phyloP scores from a whole-genome alignment of 2,113 vertebrate species.

The Megalops atlanticus region DNA sequence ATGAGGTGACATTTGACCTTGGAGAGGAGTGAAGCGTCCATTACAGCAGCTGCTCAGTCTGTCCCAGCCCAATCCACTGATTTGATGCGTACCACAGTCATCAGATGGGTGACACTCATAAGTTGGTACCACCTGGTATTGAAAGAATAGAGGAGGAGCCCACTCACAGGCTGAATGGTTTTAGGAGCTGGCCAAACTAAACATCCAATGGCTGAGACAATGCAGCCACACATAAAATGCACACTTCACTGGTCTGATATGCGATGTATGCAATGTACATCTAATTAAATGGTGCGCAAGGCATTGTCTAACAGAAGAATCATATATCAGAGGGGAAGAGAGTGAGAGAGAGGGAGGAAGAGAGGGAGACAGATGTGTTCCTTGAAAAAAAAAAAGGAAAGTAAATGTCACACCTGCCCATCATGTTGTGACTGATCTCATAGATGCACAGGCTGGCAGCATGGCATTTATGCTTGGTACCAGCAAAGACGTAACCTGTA shows the following conservation, averaged over 20 bases:
- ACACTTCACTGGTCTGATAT: background rate
- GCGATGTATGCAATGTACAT: no score
- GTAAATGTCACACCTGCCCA: constrained; percentile 76
- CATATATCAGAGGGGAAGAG: no score
- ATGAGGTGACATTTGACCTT: background rate
- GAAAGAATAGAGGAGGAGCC: background rate
- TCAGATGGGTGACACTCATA: background rate
- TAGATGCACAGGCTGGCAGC: constrained; percentile 57
- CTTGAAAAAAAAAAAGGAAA: constrained; percentile 58
- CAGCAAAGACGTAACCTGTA: background rate
- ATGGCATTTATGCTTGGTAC: constrained; percentile 68
- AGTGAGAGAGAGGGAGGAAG: constrained; percentile 55
- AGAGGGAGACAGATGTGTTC: constrained; percentile 52
- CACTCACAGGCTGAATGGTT: no score
- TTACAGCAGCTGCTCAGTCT: background rate
- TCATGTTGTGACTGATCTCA: constrained; percentile 62
- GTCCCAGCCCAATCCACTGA: background rate
- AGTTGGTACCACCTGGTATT: background rate
- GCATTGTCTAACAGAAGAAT: no score
- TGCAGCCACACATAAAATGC: background rate
- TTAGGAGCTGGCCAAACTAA: background rate
- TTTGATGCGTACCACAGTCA: background rate
- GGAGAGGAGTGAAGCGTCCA: background rate
- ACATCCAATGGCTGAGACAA: background rate
- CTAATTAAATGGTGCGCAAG: no score